Evolutionary conservation across 2,797 vertebrate species (phyloP).

Genomic region (Coluber constrictor): DNA sequence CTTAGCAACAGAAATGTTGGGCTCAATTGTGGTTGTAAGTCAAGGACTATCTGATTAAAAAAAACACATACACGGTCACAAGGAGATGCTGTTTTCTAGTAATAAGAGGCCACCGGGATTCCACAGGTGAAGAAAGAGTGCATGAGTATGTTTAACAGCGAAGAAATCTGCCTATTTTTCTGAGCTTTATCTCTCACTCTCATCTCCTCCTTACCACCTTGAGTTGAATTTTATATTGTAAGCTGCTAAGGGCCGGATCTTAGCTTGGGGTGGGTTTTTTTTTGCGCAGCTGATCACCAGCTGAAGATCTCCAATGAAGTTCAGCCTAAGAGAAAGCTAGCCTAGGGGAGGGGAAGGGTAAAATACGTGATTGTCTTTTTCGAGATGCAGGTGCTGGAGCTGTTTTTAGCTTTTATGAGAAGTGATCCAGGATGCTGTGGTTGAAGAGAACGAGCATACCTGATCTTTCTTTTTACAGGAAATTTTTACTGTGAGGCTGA

Average conservation of each 20-base stretch:
- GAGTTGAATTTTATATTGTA: not conserved
- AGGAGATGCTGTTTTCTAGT: not conserved
- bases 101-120: not conserved
- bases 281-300: not conserved
- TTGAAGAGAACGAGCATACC: not conserved
- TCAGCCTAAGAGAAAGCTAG: not conserved
- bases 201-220: not conserved
- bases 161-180: not conserved
- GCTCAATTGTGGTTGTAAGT: not conserved
- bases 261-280: not conserved
- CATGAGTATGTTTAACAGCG: not conserved
- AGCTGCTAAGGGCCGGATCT: not conserved
- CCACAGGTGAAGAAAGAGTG: not conserved
- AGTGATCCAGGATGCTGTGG: not conserved
- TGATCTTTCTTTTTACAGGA: not conserved
- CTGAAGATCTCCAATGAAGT: not conserved
- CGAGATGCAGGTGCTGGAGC: not conserved
- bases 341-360: not conserved
- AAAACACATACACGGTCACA: no score
- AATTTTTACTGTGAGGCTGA: not conserved
- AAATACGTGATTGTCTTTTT: rapidly evolving
- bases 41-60: not conserved
- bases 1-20: not conserved
- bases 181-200: no score
- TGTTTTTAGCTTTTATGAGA: not conserved